Conservation (phyloP, 2,113 vertebrate genomes). For the Conger conger region DNA sequence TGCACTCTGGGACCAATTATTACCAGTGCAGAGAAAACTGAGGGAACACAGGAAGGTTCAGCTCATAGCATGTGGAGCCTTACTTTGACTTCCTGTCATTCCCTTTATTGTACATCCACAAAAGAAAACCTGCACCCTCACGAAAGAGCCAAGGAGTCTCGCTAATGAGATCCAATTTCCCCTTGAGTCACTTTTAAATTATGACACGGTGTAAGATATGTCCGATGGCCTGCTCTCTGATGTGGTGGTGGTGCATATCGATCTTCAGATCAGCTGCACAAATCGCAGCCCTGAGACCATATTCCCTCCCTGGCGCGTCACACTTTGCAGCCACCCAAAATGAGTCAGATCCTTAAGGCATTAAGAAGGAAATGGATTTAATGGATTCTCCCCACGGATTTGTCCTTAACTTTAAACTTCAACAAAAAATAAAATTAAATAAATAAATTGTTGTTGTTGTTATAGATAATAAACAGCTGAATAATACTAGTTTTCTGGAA, state of each 20-base stretch:
- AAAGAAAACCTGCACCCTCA: constrained; percentile 5
- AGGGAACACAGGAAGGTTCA: background rate
- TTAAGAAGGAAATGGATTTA: background rate
- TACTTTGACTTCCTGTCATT: background rate
- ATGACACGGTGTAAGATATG: background rate
- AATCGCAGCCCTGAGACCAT: background rate
- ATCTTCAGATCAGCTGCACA: background rate
- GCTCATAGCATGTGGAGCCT: background rate
- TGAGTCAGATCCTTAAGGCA: background rate
- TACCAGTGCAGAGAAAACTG: constrained; percentile 4
- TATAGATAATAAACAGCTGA: no score
- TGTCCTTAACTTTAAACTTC: background rate
- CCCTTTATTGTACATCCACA: constrained; percentile 7
- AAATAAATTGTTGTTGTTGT: no score
- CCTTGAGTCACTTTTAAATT: background rate
- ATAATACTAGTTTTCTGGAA: no score
- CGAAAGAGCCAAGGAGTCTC: background rate
- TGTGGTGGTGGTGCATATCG: background rate
- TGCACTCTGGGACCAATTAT: constrained; percentile 5
- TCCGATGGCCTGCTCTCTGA: background rate
- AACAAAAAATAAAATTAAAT: no score
- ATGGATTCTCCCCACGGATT: background rate
- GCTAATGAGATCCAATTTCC: background rate
- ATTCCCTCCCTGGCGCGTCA: background rate
- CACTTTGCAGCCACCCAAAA: background rate